Conservation (phyloP, 2,888 invertebrate genomes). For the Alcis repandata region DNA sequence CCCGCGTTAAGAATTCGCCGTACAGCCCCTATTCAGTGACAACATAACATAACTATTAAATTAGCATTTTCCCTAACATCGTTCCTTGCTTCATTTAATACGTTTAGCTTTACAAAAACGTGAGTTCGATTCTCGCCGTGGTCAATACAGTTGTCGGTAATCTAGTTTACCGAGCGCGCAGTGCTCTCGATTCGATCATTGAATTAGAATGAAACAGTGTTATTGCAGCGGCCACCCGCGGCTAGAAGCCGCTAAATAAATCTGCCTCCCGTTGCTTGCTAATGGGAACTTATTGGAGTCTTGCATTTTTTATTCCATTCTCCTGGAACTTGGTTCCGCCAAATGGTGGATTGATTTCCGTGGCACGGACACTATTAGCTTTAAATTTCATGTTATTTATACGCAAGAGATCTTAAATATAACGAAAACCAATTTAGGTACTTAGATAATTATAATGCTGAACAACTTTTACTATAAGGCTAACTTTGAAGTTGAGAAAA, state of each 20-base stretch:
- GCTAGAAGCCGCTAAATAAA: conserved; percentile 33
- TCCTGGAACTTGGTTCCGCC: background rate
- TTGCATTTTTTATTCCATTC: conserved; percentile 28
- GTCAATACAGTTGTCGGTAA: conserved; percentile 5
- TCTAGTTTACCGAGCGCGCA: conserved; percentile 14
- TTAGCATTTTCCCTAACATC: too few relatives aligned
- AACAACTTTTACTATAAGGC: too few relatives aligned
- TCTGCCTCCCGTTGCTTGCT: conserved; percentile 25
- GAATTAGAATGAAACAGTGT: conserved; percentile 36
- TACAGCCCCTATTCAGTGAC: too few relatives aligned
- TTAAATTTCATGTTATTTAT: too few relatives aligned
- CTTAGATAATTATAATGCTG: too few relatives aligned
- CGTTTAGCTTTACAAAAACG: background rate
- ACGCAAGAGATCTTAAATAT: too few relatives aligned
- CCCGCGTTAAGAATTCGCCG: too few relatives aligned
- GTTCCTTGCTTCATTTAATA: background rate
- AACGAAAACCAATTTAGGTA: too few relatives aligned
- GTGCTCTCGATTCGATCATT: conserved; percentile 28
- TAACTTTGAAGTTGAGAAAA: too few relatives aligned
- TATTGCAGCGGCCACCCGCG: conserved; percentile 35
- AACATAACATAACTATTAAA: too few relatives aligned
- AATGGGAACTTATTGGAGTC: conserved; percentile 34
- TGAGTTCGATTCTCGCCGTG: background rate
- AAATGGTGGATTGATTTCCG: conserved; percentile 2
- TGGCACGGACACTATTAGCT: background rate